Conservation (phyloP, 2,888 invertebrate species). For the Anagyrus pseudococci region DNA sequence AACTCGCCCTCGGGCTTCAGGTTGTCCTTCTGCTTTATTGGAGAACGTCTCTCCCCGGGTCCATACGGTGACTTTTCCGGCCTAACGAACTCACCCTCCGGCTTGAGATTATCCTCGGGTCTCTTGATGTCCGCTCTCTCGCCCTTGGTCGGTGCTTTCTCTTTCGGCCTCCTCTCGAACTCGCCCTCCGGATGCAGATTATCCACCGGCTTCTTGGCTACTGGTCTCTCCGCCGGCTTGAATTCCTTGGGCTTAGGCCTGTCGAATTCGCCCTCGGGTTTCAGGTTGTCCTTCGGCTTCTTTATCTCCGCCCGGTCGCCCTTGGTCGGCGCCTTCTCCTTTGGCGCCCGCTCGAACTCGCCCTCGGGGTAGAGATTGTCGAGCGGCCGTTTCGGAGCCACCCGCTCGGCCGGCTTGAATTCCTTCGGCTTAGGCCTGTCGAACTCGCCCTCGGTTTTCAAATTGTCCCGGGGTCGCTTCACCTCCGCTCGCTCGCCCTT, state of each 20-base stretch:
- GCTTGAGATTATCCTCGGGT: slow-evolving; percentile 60
- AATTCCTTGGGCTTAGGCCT: slow-evolving; percentile 50
- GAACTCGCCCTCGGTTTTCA: slow-evolving; percentile 62
- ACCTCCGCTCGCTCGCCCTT: slow-evolving; percentile 60
- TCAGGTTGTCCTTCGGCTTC: slow-evolving; percentile 66
- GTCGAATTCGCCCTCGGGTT: slow-evolving; percentile 57
- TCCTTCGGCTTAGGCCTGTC: slow-evolving; percentile 57
- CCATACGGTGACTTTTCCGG: slow-evolving; percentile 61
- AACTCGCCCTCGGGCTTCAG: slow-evolving; percentile 61
- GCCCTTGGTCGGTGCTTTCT: slow-evolving; percentile 54
- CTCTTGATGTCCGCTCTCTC: slow-evolving; percentile 54
- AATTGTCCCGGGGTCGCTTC: slow-evolving; percentile 58
- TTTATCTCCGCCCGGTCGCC: slow-evolving; percentile 61
- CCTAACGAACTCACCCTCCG: slow-evolving; percentile 67
- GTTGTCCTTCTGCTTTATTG: slow-evolving; percentile 59
- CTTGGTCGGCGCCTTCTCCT: slow-evolving; percentile 42
- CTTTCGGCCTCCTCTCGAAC: slow-evolving; percentile 60
- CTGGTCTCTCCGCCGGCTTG: slow-evolving; percentile 53
- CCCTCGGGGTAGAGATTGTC: slow-evolving; percentile 66
- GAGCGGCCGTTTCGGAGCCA: slow-evolving; percentile 40
- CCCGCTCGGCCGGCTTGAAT: slow-evolving; percentile 60
- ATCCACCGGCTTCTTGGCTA: slow-evolving; percentile 60
- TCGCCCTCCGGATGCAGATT: slow-evolving; percentile 69
- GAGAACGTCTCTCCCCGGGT: slow-evolving; percentile 67
- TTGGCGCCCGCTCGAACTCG: slow-evolving; percentile 60